Conservation (phyloP, 2,888 invertebrate genomes). For the Linnaemya vulpina region DNA sequence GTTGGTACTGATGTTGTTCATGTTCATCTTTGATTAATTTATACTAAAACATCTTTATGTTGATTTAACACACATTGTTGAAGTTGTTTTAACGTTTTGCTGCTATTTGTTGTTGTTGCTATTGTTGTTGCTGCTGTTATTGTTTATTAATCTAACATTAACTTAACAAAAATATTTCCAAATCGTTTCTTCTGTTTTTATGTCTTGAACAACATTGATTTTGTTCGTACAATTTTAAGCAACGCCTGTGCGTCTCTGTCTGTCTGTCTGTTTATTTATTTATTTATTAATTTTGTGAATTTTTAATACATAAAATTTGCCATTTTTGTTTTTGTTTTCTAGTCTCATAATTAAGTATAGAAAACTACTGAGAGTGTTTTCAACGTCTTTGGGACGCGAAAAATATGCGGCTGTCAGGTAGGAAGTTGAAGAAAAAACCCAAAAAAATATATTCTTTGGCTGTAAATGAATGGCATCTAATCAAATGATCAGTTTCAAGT, state of each 20-base stretch:
- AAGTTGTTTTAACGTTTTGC: conserved; percentile 24
- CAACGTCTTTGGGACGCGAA: conserved; percentile 10
- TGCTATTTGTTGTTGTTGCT: conserved; percentile 14
- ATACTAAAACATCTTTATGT: conserved; percentile 76
- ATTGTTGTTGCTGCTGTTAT: conserved; percentile 5
- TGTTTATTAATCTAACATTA: conserved; percentile 56
- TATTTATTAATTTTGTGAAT: conserved; percentile 4
- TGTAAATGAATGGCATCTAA: background rate
- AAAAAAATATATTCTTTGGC: conserved; percentile 1
- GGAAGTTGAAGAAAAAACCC: background rate
- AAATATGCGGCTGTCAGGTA: background rate
- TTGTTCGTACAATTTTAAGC: conserved; percentile 19
- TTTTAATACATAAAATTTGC: background rate
- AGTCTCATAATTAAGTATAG: too few species aligned
- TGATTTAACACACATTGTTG: conserved; percentile 63
- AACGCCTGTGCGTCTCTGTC: conserved; percentile 8
- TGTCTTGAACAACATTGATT: conserved; percentile 45
- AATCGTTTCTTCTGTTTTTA: conserved; percentile 48
- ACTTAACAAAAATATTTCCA: conserved; percentile 60
- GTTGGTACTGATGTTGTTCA: conserved; percentile 81
- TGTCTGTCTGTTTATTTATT: background rate
- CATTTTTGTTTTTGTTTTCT: background rate
- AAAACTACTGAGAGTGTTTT: background rate
- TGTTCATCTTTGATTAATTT: conserved; percentile 79
- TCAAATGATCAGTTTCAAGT: background rate